Conservation (phyloP, 1,140 invertebrate genomes). For the Pogonus chalceus region DNA sequence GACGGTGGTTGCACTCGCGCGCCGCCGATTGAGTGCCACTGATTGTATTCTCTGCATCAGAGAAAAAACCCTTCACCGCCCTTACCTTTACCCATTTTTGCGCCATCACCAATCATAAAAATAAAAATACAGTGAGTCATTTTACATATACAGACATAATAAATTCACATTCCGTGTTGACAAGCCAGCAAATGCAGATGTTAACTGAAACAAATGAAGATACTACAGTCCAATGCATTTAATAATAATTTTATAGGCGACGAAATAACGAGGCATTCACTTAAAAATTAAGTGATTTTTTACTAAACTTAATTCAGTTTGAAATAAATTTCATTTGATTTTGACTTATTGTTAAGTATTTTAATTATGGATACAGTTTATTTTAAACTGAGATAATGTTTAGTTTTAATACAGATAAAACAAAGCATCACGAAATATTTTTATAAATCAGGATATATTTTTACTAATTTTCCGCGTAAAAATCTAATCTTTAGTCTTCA, state of each 20-base stretch:
- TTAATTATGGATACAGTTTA: no score
- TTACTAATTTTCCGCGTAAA: no score
- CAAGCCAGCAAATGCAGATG: neutral
- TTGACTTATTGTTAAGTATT: no score
- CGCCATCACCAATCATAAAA: neutral
- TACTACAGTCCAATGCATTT: neutral
- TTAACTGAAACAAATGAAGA: neutral
- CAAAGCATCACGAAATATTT: no score
- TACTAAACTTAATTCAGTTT: no score
- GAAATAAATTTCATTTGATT: no score
- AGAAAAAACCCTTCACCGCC: conserved; percentile 19
- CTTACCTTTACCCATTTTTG: neutral
- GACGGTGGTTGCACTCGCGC: conserved; percentile 34
- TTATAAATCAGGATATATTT: no score
- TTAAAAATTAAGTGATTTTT: no score
- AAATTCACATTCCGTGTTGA: neutral
- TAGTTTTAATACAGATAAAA: no score
- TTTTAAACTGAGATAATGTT: no score
- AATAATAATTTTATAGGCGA: neutral
- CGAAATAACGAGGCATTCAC: no score
- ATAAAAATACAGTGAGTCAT: neutral
- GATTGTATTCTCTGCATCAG: conserved; percentile 32
- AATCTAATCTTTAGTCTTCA: no score
- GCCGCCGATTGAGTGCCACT: conserved; percentile 27
- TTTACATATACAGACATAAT: neutral